Evolutionary conservation across 2,888 invertebrate genomes (phyloP).

Genomic region (Rosalia funebris): DNA sequence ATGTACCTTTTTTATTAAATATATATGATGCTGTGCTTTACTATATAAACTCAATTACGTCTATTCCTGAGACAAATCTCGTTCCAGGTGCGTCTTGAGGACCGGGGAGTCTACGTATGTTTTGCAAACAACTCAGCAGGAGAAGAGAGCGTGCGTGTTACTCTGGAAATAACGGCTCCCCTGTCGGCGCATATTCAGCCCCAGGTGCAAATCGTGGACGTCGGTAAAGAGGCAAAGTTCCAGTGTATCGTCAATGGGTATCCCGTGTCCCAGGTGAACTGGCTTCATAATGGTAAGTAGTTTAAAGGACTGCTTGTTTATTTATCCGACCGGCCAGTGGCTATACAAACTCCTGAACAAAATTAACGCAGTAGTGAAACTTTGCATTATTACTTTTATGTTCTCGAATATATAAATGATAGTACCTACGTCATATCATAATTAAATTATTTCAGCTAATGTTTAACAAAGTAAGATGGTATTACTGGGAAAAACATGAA

Average conservation of each 20-base stretch:
- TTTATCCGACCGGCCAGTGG: too few relatives aligned
- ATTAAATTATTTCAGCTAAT: too few relatives aligned
- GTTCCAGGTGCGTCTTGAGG: slow-evolving; percentile 71
- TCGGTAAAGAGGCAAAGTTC: slow-evolving; percentile 84
- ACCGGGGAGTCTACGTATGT: slow-evolving; percentile 88
- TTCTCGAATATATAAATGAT: too few relatives aligned
- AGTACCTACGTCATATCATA: too few relatives aligned
- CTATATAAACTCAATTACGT: too few relatives aligned
- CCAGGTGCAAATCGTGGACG: slow-evolving; percentile 81
- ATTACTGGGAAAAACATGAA: too few relatives aligned
- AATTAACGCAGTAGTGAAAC: too few relatives aligned
- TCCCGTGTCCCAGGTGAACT: slow-evolving; percentile 82
- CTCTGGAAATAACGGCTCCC: slow-evolving; percentile 82
- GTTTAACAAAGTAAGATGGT: too few relatives aligned
- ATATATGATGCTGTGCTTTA: too few relatives aligned
- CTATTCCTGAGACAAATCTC: not conserved
- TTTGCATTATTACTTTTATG: too few relatives aligned
- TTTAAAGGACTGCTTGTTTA: not conserved
- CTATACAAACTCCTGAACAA: too few relatives aligned
- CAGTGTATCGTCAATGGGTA: slow-evolving; percentile 89
- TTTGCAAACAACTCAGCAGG: slow-evolving; percentile 92
- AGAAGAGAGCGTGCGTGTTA: slow-evolving; percentile 80
- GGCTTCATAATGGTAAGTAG: slow-evolving; percentile 77
- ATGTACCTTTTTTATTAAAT: too few relatives aligned
- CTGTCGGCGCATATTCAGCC: slow-evolving; percentile 84